Conservation (phyloP, 1,140 invertebrate genomes). For the Drosophila lini region DNA sequence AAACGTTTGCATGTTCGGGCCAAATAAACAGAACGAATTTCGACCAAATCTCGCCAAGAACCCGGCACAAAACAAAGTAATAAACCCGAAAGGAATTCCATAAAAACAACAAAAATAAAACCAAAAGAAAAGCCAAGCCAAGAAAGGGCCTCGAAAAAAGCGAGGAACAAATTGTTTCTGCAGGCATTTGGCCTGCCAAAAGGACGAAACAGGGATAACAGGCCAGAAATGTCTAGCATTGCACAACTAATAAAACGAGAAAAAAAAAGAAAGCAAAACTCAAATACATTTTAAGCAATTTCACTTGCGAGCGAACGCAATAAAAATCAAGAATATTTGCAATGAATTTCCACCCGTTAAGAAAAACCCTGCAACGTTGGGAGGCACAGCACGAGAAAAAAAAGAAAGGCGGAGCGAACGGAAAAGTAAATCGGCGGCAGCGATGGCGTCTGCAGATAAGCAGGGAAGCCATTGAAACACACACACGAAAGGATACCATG, state of each 20-base stretch:
- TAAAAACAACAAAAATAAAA: constrained; percentile 47
- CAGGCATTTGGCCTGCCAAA: constrained; percentile 62
- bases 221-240: constrained; percentile 63
- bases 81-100: constrained; percentile 77
- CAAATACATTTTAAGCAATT: constrained; percentile 83
- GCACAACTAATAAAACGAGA: constrained; percentile 48
- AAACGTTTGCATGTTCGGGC: constrained; percentile 70
- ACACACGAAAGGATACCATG: constrained; percentile 59
- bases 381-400: not conserved
- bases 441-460: constrained; percentile 77
- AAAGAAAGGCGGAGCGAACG: constrained; percentile 29
- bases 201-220: constrained; percentile 47
- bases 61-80: constrained; percentile 55
- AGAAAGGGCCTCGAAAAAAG: constrained; percentile 35
- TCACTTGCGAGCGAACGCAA: constrained; percentile 80
- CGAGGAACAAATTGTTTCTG: constrained; percentile 73
- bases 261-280: constrained; percentile 48
- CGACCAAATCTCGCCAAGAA: constrained; percentile 41
- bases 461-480: constrained; percentile 70
- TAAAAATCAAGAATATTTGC: constrained; percentile 83
- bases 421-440: constrained; percentile 75
- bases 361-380: constrained; percentile 36
- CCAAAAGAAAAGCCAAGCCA: constrained; percentile 28
- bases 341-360: constrained; percentile 62
- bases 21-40: constrained; percentile 78